These are phyloP conservation scores for Lagocephalus sceleratus DNA, from an alignment of 2,797 vertebrate genomes.

Conservation along the genomic window DNA sequence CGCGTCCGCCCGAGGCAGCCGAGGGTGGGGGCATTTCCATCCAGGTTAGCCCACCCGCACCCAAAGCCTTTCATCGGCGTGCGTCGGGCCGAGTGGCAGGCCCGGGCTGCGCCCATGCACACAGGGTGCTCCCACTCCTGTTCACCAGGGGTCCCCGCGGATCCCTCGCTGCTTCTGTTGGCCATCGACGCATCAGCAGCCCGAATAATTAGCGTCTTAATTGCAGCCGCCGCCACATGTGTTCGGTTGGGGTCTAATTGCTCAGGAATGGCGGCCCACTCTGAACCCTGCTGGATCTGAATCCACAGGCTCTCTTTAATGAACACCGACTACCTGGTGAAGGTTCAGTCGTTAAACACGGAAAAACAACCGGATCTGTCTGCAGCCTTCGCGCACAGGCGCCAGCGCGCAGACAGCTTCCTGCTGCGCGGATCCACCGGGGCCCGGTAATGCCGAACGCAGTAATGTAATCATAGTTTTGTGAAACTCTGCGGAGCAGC, in stretches of 20 bases:
- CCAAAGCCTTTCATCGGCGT: conserved; percentile 33
- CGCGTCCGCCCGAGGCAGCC: conserved; percentile 32
- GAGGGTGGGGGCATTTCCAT: conserved; percentile 20
- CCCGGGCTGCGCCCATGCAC: not conserved
- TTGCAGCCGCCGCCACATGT: not conserved
- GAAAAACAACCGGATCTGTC: conserved; percentile 2
- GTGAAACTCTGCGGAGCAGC: conserved; percentile 11
- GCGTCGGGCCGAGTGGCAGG: conserved; percentile 4
- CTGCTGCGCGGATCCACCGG: too few species aligned
- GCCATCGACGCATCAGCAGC: not conserved
- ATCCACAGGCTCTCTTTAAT: conserved; percentile 15
- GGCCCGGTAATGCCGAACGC: not conserved
- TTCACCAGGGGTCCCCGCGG: not conserved
- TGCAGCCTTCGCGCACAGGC: too few species aligned
- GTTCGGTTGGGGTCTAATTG: conserved; percentile 14
- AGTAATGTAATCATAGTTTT: conserved; percentile 11
- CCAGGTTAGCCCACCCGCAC: conserved; percentile 8
- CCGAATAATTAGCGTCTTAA: not conserved
- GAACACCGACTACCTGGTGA: conserved; percentile 5
- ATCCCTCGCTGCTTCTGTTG: not conserved
- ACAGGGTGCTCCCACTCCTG: not conserved
- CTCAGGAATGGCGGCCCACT: not conserved
- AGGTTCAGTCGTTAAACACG: conserved; percentile 4
- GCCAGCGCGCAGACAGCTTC: too few species aligned
- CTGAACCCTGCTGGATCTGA: not conserved